Percentiles rank a stretch among this genome's conserved stretches.
Conservation (phyloP, 2,888 invertebrate species). For the Sepiola atlantica region DNA sequence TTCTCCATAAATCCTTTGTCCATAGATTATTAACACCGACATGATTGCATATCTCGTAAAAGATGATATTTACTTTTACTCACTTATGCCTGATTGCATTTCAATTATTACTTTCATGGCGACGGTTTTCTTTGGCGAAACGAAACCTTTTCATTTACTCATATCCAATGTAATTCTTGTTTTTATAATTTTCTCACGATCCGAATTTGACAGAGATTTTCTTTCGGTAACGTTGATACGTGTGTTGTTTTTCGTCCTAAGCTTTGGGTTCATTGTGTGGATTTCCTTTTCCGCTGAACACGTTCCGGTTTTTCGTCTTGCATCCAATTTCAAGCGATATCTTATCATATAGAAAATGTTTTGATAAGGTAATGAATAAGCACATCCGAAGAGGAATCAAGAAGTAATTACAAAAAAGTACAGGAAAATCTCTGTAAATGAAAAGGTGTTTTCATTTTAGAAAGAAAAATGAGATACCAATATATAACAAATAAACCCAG, state of each 20-base stretch:
- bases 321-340: background rate
- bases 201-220: no score
- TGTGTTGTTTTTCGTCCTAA: background rate
- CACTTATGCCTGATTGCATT: no score
- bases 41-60: no score
- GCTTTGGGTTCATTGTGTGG: background rate
- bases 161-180: background rate
- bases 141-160: background rate
- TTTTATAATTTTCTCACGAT: background rate
- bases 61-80: no score
- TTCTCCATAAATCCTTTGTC: no score
- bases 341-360: background rate
- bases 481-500: no score
- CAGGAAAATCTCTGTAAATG: no score
- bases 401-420: background rate
- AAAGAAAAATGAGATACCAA: no score
- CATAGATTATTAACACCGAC: no score
- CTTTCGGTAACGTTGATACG: background rate
- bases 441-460: no score
- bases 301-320: background rate
- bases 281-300: background rate
- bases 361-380: constrained; percentile 2
- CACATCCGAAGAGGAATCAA: background rate
- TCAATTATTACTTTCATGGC: no score
- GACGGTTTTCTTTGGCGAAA: no score